Base-by-base conservation (phyloP, 2,113 vertebrate genomes). In the Prunella himalayana region DNA sequence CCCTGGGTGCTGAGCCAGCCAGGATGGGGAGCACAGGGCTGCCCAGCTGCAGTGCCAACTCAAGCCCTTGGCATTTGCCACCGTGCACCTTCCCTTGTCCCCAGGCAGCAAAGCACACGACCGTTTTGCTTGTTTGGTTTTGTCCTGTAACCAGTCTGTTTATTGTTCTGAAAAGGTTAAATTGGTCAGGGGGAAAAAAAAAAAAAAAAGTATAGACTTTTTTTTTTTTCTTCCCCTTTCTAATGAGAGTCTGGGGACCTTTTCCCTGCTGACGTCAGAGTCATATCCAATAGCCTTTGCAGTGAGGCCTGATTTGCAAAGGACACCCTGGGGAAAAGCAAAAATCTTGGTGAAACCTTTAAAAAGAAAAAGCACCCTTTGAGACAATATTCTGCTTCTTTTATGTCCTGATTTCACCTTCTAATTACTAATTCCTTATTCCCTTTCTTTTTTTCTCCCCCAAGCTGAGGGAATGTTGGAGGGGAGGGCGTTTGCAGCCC, bases 351-450 rank as follows among this genome's bases (percentile, higher is more conserved):
- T 95, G 96, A 97, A 76, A 68, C 54, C 84, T 88, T 94, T 86
- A 50, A 56, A 44, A 73, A 71, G 78, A 78, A 71, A 87, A 92
- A 83, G 64, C 54, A 92, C 71, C 69, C 76, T 89, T 86, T 68
- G 91, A 97, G 75, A 79, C 1, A 4, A 10, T 86, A 92, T 84
- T 65, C 83, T 91, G 54, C 64, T 70, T 30, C 95, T 92, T 78
- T 88, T 50, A 87, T 88, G 96, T 96, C 97, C 97, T 87, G 84
- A 82, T 95, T 97, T 97, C 96, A 97, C 94, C 97, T 90, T 94
- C 82, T 75, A 91, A 91, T 96, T 94, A 23, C 47, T 59, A 57
- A 92, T 57, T 80, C 69, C 77, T 63, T 60, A 6, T 25, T 86
- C 44, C 35, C 37, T 37, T 28, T 73, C 22, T 37, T 65, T 21